Evolutionary conservation across 2,888 invertebrate genomes (phyloP), one percentile per base, ranked within the genome.

Genomic region (Drosophila acutilabella): DNA sequence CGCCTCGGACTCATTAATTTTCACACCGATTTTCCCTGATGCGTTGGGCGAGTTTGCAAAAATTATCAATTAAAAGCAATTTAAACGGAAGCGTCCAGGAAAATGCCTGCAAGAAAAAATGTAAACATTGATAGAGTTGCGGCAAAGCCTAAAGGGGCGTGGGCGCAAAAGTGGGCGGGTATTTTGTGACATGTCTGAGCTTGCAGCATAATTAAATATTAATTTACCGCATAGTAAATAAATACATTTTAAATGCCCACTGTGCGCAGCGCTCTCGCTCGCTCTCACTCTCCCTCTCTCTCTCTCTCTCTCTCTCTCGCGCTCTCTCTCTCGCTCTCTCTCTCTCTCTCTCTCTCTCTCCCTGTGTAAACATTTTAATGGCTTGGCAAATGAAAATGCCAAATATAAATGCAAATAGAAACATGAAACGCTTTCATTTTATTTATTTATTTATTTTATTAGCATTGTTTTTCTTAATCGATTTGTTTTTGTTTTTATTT

Each of bases 31-130:
- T 42, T 48, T 57, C 54, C 54, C 8, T 56, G 20, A 52, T 48
- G 66, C 59, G 26, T 26, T 26, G 26, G 51, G 47, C 36, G 18
- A 50, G 57, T 47, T 38, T 26, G 26, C 33, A 58, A 67, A 78
- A 78, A 68, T 73, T 69, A 84, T 78, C 79, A 84, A 87, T 87
- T 83, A 81, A 84, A 83, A 72, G 67, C 79, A 83, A 87, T 83
- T 87, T 61, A 59, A 66, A 48, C 48, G 59, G 48, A 11, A 42
- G 36, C 51, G 50, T 47, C 42, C 18, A 45, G 57, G 40, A 65
- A 62, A 57, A 84, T 84, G 83, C 83, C 83, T 20, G 77, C 80
- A 59, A 85, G 64, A 59, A 84, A 84, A 88, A 85, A 84, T 79
- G 83, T 84, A 84, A 84, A 84, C 74, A 88, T 56, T 23, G 6